Percentiles rank a stretch among this genome's conserved stretches.
phyloP scores from a whole-genome alignment of 2,797 vertebrate species.

The Hydrolagus colliei region DNA sequence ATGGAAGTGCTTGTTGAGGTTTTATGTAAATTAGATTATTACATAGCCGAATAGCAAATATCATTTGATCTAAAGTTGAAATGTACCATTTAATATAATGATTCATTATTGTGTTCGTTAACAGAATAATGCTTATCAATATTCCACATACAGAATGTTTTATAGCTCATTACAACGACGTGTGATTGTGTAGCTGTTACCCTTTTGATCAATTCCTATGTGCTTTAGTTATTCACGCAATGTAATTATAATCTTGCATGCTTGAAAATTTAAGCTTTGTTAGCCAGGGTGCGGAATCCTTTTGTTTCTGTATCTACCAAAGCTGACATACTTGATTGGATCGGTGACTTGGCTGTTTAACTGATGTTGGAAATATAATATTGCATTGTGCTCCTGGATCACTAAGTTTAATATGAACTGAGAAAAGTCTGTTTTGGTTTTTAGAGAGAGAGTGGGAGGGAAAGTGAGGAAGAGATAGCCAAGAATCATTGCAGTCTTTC shows the following conservation, averaged over 20 bases:
- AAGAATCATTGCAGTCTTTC: too few species aligned
- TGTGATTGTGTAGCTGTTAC: background rate
- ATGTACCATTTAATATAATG: background rate
- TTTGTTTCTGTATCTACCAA: conserved; percentile 19
- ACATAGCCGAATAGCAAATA: background rate
- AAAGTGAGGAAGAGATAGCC: too few species aligned
- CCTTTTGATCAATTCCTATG: background rate
- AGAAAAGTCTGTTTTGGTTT: background rate
- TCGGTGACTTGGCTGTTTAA: background rate
- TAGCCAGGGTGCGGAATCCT: background rate
- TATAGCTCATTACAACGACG: background rate
- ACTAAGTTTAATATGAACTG: background rate
- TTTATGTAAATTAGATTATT: background rate
- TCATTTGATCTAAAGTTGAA: background rate
- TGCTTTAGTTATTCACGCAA: conserved; percentile 11
- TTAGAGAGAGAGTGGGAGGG: background rate
- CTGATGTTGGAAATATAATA: background rate
- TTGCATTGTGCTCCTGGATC: background rate
- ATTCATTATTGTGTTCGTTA: background rate
- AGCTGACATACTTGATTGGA: conserved; percentile 12
- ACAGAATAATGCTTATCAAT: background rate
- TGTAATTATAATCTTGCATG: conserved; percentile 12
- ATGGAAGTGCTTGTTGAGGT: background rate
- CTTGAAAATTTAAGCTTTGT: conserved; percentile 17
- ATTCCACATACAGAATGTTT: background rate